Base-by-base conservation (phyloP, 2,888 invertebrate genomes). In the Cremastinae sp. region DNA sequence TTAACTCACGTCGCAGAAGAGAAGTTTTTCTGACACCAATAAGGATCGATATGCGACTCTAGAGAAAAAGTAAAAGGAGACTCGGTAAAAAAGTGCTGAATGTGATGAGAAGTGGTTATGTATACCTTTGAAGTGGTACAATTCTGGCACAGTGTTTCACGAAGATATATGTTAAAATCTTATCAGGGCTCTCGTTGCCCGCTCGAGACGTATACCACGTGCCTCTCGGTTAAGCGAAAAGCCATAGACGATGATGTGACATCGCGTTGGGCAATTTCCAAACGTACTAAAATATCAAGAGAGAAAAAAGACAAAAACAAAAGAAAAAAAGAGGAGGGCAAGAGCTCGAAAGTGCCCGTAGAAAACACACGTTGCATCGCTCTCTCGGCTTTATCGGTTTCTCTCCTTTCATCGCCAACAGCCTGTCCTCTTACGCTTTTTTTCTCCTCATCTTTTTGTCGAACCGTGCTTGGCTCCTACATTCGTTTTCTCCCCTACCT, bases 221-320 rank as follows among this genome's bases (percentile, higher is more conserved):
- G 51, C 22, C 43, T 59, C 16, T 51, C 49, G 45, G 68, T 69
- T 68, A 58, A 58, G 47, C 79, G 82, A 84, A 83, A 85, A 85
- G 82, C 82, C 81, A 81, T 80, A 83, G 86, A 86, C 85, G 84
- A 68, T 59, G 49, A 61, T 45, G 56, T 56, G 75, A 62, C 75
- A 75, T 79, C 80, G 76, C 80, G 80, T 87, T 88, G 87, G 88
- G 87, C 81, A 65, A 78, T 78, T 82, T 88, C 87, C 88, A 87
- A 87, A 75, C 80, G 77, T 78, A 82, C 81, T 79, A 81, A 84
- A 84, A 85, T 85, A 83, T 82, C 80, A 72, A 74, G 79, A 51
- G 41, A 22, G 16, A n/a, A 18, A n/a, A n/a, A n/a, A n/a, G n/a
- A n/a, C n/a, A n/a, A n/a, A n/a, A n/a, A n/a, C n/a, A n/a, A n/a